Conservation (phyloP, 2,113 vertebrate species). For the Apus apus region DNA sequence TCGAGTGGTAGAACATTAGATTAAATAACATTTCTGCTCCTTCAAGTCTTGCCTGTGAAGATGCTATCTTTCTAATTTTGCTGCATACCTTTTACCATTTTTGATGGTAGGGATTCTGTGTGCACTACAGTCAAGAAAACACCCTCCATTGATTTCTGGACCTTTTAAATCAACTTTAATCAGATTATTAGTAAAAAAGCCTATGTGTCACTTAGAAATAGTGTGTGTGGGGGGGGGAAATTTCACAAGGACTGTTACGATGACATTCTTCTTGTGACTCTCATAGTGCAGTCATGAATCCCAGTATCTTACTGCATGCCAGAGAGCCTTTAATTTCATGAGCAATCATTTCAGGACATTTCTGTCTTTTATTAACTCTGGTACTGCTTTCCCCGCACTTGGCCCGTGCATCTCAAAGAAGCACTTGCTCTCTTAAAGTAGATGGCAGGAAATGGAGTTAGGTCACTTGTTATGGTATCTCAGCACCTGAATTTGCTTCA, state of each 20-base stretch:
- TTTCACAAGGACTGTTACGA: not conserved
- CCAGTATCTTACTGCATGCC: not conserved
- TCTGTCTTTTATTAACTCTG: not conserved
- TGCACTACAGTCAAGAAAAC: not conserved
- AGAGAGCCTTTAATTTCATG: not conserved
- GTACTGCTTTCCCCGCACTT: not conserved
- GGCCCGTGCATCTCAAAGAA: not conserved
- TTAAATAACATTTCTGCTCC: not conserved
- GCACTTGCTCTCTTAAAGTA: not conserved
- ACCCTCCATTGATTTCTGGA: not conserved
- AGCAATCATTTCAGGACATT: not conserved
- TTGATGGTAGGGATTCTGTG: not conserved
- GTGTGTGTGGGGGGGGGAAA: accelerated
- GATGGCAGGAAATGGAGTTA: not conserved
- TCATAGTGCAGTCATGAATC: not conserved
- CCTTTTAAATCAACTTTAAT: not conserved
- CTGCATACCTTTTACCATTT: not conserved
- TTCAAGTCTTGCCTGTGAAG: not conserved
- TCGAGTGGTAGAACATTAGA: not conserved
- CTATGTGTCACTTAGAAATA: not conserved
- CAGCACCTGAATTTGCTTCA: not conserved
- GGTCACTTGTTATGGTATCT: not conserved
- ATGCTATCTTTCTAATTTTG: not conserved
- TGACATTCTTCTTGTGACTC: not conserved
- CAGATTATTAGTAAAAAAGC: not conserved